A percentile compares a stretch with the other conserved stretches of the same genome.
phyloP scores from a whole-genome alignment of 2,797 vertebrate genomes.

The Varecia variegata region DNA sequence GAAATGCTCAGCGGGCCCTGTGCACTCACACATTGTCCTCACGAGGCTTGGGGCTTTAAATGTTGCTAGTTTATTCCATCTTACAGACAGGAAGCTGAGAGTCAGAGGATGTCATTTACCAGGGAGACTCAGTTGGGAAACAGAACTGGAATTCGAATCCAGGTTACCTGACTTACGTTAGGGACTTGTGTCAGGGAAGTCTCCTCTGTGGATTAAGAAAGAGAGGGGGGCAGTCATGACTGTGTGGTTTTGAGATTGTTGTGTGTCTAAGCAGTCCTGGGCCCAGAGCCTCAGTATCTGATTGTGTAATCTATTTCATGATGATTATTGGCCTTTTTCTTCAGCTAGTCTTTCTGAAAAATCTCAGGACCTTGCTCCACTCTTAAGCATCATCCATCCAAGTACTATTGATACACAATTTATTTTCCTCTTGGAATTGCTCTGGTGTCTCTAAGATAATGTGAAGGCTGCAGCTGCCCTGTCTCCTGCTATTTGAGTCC shows the following conservation, averaged over 20 bases:
- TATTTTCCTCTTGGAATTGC: conserved; percentile 26
- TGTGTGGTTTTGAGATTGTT: background rate
- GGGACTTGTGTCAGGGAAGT: background rate
- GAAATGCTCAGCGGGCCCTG: background rate
- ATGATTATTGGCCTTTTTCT: background rate
- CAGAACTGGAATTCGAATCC: background rate
- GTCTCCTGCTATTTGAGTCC: background rate
- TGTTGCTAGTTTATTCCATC: background rate
- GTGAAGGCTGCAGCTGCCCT: background rate
- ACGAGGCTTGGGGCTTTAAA: background rate
- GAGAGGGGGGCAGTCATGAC: background rate
- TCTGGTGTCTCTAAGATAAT: background rate
- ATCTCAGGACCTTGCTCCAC: background rate
- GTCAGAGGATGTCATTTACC: background rate
- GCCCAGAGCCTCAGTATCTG: background rate
- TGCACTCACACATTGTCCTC: background rate
- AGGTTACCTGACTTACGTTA: background rate
- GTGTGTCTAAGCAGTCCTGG: background rate
- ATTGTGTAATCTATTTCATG: background rate
- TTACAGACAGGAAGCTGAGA: background rate
- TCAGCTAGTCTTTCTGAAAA: background rate
- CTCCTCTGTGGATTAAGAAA: background rate
- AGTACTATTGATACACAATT: background rate
- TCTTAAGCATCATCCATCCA: background rate
- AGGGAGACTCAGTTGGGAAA: background rate